Evolutionary conservation across 2,888 invertebrate species (phyloP), one percentile per base, ranked within the genome.

Genomic region (Mythimna ferrago): DNA sequence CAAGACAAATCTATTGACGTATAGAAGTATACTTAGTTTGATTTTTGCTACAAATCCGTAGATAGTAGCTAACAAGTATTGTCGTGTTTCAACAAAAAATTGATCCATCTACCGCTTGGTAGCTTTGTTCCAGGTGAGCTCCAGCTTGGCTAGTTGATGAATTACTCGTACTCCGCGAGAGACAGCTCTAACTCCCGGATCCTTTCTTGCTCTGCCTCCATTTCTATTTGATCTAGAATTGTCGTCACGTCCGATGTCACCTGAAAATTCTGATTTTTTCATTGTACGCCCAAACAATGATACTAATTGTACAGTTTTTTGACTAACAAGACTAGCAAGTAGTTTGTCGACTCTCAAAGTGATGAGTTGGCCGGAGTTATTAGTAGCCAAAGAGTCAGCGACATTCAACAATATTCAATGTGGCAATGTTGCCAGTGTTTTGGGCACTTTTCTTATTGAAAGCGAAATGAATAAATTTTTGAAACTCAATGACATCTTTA

Each of bases 201-300:
- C 16, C 71, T 72, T 0, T 76, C 76, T 6, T 73, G 21, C 4
- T 32, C 53, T 41, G 61, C 58, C 14, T 81, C 73, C 48, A 75
- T 77, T 70, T 91, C 90, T 6, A 92, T 82, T 26, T 84, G 72
- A 7, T 82, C 81, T 58, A 92, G 78, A 67, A 92, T 87, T 0
- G 89, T 88, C 72, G 90, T 86, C 4, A 92, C 86, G 19, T 91
- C 91, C 4, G 82, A 77, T 1, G 88, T 82, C 21, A 84, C 80
- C 92, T 92, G 90, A 11, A 90, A 90, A 67, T 57, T n/a, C n/a
- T 7, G 51, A 19, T 7, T 19, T 7, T 19, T 51, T 51, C 19
- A 51, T 51, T 51, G 2, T 19, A 51, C 51, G 19, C 2, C 6
- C 19, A 51, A 51, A 19, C 19, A 51, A 26, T 26, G 26, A 26